A percentile compares a stretch with the other conserved stretches of the same genome.
phyloP scores from a whole-genome alignment of 1,140 invertebrate species.

The Temnothorax nylanderi region DNA sequence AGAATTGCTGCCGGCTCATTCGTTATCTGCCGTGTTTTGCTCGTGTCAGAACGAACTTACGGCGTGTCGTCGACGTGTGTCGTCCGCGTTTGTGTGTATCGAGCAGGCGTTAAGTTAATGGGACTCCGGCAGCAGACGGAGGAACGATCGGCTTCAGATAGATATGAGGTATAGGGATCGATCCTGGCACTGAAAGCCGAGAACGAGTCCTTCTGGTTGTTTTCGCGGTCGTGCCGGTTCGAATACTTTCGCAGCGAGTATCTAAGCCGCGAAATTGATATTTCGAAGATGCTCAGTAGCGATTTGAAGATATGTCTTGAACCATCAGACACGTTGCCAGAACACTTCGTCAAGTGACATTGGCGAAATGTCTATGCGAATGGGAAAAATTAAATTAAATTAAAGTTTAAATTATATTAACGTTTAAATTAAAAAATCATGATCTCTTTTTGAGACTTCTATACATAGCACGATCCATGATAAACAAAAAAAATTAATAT shows the following conservation, averaged over 20 bases:
- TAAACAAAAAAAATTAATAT: not conserved
- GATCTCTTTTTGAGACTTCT: not conserved
- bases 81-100: slow-evolving; percentile 4
- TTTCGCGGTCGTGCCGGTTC: slow-evolving; percentile 14
- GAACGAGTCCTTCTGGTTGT: not conserved
- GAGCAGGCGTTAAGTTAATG: slow-evolving; percentile 46
- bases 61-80: slow-evolving; percentile 62
- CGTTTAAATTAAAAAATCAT: not conserved
- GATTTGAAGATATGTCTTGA: not conserved
- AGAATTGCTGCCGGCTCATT: slow-evolving; percentile 50
- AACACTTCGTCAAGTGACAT: not conserved
- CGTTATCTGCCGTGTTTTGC: slow-evolving; percentile 70
- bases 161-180: slow-evolving; percentile 5
- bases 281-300: not conserved
- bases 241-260: not conserved
- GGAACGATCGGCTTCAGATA: not conserved
- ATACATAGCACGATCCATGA: not conserved
- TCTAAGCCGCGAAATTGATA: slow-evolving; percentile 19
- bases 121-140: not conserved
- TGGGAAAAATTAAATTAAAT: not conserved
- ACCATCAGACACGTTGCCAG: not conserved
- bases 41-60: slow-evolving; percentile 64
- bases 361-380: not conserved
- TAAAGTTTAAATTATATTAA: not conserved
- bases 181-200: not conserved